phyloP scores from a whole-genome alignment of 1,140 invertebrate species.

The Tetramorium simillimum region DNA sequence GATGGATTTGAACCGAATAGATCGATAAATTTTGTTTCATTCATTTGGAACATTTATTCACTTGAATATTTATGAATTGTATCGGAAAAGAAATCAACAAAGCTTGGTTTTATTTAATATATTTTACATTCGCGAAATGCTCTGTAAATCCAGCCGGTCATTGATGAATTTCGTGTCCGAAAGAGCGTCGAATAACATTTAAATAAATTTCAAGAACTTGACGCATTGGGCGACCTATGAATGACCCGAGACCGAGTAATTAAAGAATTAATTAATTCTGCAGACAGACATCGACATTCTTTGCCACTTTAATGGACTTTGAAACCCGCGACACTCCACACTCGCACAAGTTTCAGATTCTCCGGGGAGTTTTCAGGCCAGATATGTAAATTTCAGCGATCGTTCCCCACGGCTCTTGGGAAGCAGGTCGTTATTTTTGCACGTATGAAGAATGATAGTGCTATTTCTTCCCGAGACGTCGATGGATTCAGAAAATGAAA shows the following conservation, averaged over 20 bases:
- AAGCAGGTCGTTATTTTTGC: conserved; percentile 39
- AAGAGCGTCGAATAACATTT: background rate
- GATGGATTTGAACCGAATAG: background rate
- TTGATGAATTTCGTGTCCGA: background rate
- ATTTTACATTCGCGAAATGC: background rate
- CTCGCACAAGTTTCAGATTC: conserved; percentile 42
- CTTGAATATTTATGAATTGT: background rate
- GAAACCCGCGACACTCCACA: conserved; percentile 33
- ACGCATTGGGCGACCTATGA: background rate
- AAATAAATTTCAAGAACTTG: background rate
- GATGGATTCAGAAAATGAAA: background rate
- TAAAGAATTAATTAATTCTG: conserved; percentile 31
- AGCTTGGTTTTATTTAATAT: background rate
- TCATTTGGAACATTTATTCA: background rate
- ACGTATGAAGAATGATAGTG: background rate
- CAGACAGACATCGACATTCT: conserved; percentile 34
- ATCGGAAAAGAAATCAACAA: background rate
- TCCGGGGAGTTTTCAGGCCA: background rate
- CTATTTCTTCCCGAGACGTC: background rate
- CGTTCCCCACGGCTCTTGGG: background rate
- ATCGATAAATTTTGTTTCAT: background rate
- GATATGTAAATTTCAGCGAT: conserved; percentile 44
- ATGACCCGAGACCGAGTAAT: conserved; percentile 14
- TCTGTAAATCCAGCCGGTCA: background rate
- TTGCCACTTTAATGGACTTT: conserved; percentile 13